Percentiles rank a stretch among this genome's conserved stretches.
Conservation (phyloP, 1,140 invertebrate genomes). For the Periplaneta americana region DNA sequence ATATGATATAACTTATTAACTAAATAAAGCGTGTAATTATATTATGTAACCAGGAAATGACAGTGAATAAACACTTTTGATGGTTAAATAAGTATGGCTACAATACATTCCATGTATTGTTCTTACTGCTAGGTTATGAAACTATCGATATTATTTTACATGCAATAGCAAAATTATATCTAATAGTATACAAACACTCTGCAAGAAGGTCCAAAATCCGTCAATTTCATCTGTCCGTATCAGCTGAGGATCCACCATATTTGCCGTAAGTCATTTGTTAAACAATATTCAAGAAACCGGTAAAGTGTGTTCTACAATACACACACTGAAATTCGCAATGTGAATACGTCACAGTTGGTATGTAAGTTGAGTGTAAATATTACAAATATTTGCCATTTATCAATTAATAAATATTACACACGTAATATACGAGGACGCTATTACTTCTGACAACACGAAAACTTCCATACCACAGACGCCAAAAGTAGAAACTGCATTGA, state of each 20-base stretch:
- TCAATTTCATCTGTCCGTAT: slow-evolving; percentile 32
- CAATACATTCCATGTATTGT: not conserved
- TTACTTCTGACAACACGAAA: too few species aligned
- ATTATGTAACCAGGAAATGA: not conserved
- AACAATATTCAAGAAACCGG: not conserved
- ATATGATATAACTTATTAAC: too few species aligned
- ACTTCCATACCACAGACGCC: too few species aligned
- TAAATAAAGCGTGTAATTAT: too few species aligned
- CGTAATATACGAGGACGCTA: too few species aligned
- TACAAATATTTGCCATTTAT: too few species aligned
- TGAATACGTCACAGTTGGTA: too few species aligned
- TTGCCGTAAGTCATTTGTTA: not conserved
- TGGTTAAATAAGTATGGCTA: not conserved
- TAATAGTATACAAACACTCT: slow-evolving; percentile 33
- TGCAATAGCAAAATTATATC: not conserved
- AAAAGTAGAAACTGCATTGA: too few species aligned
- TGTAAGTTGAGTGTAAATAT: too few species aligned
- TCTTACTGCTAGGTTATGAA: not conserved
- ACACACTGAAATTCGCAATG: too few species aligned
- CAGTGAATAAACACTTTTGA: not conserved
- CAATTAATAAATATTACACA: too few species aligned
- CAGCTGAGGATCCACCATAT: slow-evolving; percentile 22
- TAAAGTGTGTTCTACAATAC: too few species aligned
- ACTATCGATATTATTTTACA: not conserved
- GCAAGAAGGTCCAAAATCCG: slow-evolving; percentile 37